Conservation (phyloP, 2,113 vertebrate species). For the Myrmophylax atrothorax region DNA sequence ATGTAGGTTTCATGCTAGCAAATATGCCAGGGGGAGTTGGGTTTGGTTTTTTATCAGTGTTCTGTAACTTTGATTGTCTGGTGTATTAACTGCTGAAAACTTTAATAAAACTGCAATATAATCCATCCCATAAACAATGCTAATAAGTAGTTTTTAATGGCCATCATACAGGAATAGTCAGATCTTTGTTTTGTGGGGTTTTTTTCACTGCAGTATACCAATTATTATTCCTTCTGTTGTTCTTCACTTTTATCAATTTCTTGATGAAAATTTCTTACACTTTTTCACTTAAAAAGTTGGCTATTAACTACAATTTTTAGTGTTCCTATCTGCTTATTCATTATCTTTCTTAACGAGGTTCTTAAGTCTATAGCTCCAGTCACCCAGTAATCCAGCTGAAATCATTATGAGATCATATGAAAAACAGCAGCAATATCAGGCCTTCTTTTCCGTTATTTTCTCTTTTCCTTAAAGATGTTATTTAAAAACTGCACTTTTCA, state of each 20-base stretch:
- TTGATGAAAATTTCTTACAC: background rate
- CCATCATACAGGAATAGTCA: background rate
- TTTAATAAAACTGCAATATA: background rate
- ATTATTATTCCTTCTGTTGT: background rate
- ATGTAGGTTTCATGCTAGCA: background rate
- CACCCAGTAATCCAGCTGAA: background rate
- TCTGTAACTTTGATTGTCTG: background rate
- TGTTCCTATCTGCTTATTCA: background rate
- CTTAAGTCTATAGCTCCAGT: background rate
- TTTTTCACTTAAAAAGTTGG: background rate
- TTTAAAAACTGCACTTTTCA: background rate
- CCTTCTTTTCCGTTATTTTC: background rate
- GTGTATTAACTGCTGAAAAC: background rate
- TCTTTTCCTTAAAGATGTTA: background rate
- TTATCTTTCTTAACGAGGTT: background rate
- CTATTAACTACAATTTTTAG: background rate
- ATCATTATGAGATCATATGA: background rate
- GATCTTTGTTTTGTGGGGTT: background rate
- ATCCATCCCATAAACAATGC: background rate
- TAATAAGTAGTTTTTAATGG: background rate
- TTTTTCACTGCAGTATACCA: background rate
- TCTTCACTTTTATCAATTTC: background rate
- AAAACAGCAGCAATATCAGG: background rate
- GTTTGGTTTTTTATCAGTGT: accelerated
- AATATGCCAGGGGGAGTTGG: background rate